These are phyloP conservation scores for Xyrichtys novacula DNA, from an alignment of 2,797 vertebrate genomes.

Conservation along the genomic window DNA sequence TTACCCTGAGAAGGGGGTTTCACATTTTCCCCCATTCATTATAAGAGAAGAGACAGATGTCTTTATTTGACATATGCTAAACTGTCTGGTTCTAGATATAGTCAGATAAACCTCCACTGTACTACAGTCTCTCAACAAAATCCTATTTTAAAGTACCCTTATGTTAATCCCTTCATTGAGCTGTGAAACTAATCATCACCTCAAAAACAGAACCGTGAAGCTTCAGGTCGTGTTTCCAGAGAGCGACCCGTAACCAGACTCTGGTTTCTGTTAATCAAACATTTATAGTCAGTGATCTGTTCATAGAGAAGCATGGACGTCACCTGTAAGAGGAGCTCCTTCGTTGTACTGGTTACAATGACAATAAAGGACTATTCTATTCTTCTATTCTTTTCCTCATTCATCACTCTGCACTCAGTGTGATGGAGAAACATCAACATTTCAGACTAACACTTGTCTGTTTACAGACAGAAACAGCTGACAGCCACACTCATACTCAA, in stretches of 20 bases:
- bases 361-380: no score
- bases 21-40: no score
- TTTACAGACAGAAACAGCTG: not conserved
- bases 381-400: not conserved
- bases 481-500: not conserved
- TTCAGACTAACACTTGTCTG: slow-evolving; percentile 3
- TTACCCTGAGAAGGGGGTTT: no score
- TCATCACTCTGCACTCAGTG: not conserved
- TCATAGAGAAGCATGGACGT: not conserved
- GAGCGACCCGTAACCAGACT: slow-evolving; percentile 43
- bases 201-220: not conserved
- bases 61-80: no score
- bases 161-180: not conserved
- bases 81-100: no score
- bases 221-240: not conserved
- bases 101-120: no score
- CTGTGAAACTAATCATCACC: not conserved
- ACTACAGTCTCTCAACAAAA: not conserved
- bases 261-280: slow-evolving; percentile 62
- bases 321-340: slow-evolving; percentile 42
- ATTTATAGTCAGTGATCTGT: slow-evolving; percentile 68
- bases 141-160: no score
- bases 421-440: slow-evolving; percentile 9
- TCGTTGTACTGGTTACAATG: no score
- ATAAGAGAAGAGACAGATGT: no score